A percentile compares a stretch with the other conserved stretches of the same genome.
Conservation (phyloP, 2,797 vertebrate species). For the Pipistrellus pipistrellus region DNA sequence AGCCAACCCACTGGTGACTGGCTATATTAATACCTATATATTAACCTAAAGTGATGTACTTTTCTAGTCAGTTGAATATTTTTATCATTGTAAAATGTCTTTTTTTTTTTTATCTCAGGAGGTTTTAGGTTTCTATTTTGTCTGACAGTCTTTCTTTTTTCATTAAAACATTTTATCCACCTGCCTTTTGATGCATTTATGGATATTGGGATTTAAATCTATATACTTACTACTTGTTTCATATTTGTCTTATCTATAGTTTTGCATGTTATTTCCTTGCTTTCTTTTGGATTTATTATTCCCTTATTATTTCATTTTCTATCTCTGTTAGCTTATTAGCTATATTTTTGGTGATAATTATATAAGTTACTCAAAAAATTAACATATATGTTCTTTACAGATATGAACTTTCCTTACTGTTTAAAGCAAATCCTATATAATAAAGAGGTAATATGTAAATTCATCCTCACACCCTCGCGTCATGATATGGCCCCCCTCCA, state of each 20-base stretch:
- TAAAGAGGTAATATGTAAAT: too few relatives aligned
- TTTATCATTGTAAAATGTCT: neutral
- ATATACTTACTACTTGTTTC: neutral
- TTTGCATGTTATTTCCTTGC: neutral
- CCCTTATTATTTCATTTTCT: slow-evolving; percentile 32
- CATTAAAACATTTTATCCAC: slow-evolving; percentile 23
- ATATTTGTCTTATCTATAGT: slow-evolving; percentile 15
- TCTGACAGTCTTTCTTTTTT: slow-evolving; percentile 14
- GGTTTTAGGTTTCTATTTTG: neutral
- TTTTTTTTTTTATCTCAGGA: neutral
- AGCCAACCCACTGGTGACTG: neutral
- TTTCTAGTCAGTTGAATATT: neutral
- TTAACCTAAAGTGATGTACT: slow-evolving; percentile 28
- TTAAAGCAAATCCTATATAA: slow-evolving; percentile 39
- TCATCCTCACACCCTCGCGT: too few relatives aligned
- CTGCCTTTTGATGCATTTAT: slow-evolving; percentile 21
- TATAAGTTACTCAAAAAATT: slow-evolving; percentile 28
- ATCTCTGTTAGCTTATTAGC: neutral
- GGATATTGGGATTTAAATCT: slow-evolving; percentile 51
- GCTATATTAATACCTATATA: neutral
- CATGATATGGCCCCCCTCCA: too few relatives aligned
- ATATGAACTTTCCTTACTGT: slow-evolving; percentile 23
- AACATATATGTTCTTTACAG: neutral
- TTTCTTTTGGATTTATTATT: slow-evolving; percentile 43
- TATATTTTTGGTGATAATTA: slow-evolving; percentile 45